A percentile compares a stretch with the other conserved stretches of the same genome.
Evolutionary conservation across 2,113 vertebrate genomes (phyloP).

Genomic region (Coregonus clupeaformis): DNA sequence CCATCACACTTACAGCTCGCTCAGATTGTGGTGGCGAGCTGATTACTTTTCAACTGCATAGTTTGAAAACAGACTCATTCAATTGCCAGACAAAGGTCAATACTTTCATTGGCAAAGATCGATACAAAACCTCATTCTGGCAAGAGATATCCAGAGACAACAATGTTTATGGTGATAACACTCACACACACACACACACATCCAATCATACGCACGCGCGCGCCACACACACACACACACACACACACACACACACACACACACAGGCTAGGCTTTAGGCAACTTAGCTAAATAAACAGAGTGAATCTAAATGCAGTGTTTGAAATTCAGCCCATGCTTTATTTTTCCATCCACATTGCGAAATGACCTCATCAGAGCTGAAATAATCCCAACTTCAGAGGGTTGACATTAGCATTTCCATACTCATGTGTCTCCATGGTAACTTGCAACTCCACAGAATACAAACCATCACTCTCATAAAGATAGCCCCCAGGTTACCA

Average conservation of each 20-base stretch:
- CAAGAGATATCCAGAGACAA: background rate
- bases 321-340: background rate
- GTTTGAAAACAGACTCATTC: background rate
- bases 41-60: background rate
- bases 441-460: slow-evolving; percentile 69
- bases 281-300: too few species aligned
- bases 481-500: slow-evolving; percentile 31
- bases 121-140: background rate
- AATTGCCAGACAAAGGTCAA: background rate
- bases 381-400: slow-evolving; percentile 59
- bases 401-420: slow-evolving; percentile 70
- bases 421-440: slow-evolving; percentile 55
- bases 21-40: too few species aligned
- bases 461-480: slow-evolving; percentile 60
- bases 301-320: background rate
- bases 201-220: background rate
- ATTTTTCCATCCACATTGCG: slow-evolving; percentile 28
- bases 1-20: background rate
- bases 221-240: background rate
- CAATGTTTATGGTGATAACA: background rate
- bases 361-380: slow-evolving; percentile 51
- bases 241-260: background rate
- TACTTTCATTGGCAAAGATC: background rate
- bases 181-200: background rate
- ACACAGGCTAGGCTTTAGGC: too few species aligned